Evolutionary conservation across 64 coral and sea anemone species (phyloP).

Genomic region (Pocillopora damicornis): DNA sequence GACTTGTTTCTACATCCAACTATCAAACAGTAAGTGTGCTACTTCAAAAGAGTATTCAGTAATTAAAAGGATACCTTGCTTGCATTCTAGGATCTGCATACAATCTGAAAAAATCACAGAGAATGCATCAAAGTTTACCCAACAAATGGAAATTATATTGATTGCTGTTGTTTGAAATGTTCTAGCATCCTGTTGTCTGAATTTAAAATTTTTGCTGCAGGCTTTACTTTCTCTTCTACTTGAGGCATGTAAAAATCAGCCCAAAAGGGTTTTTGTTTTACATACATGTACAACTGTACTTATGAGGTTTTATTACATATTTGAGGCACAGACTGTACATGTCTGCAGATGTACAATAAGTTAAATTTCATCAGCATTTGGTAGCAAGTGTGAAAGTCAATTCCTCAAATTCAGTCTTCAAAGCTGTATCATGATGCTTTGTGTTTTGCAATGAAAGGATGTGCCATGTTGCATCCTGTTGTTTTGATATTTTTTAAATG

Average conservation of each 20-base stretch:
- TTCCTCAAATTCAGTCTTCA: too few species aligned
- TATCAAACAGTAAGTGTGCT: background rate
- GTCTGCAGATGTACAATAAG: too few species aligned
- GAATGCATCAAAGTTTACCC: background rate
- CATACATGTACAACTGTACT: background rate
- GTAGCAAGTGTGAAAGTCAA: too few species aligned
- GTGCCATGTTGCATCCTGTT: too few species aligned
- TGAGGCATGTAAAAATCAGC: background rate
- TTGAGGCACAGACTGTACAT: background rate
- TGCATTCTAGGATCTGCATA: constrained; percentile 88
- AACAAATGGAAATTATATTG: background rate
- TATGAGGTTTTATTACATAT: background rate
- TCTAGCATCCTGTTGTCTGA: too few species aligned
- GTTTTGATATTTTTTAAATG: too few species aligned
- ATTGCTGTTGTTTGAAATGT: too few species aligned
- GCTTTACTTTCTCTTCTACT: constrained; percentile 55
- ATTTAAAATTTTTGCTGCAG: background rate
- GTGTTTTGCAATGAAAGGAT: too few species aligned
- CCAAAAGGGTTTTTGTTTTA: constrained; percentile 21
- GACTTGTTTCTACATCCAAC: background rate
- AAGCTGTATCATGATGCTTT: too few species aligned
- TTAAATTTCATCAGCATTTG: too few species aligned
- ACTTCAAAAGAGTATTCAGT: background rate
- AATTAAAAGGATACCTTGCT: constrained; percentile 81
- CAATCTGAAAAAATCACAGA: constrained; percentile 49